Base-by-base conservation (phyloP, 1,140 invertebrate genomes). In the Dinoponera quadriceps region DNA sequence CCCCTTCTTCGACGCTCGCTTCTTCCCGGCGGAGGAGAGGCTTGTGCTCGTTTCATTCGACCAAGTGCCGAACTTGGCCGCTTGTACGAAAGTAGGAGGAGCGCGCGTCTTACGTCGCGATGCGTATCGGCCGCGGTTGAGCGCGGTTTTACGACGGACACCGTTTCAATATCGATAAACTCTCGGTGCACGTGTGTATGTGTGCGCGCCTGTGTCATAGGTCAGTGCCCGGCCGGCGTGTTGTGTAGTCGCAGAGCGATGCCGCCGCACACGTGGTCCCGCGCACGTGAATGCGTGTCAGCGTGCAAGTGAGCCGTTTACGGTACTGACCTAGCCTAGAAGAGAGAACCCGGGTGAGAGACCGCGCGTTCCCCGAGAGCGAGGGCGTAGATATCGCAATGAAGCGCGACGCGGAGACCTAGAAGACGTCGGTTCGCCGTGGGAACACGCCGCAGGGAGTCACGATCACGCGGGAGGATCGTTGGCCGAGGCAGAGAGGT, bases 371-470 rank as follows among this genome's bases (percentile, higher is more conserved):
- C 81, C 83, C 57, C 14, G 66, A 69, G 65, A 81, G 78, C 72
- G 73, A 91, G 89, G 90, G 91, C 89, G 90, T 87, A 88, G 82
- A 65, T 93, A 93, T 92, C 88, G 90, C 90, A 92, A 92, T 91
- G 90, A 92, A 88, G 89, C 87, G 86, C 90, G 85, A 86, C 83
- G 87, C 83, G 90, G 87, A 84, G 73, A 88, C 86, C 86, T 77
- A 85, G 87, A 84, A 92, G 92, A 92, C 90, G 88, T 80, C 84
- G 51, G 89, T 88, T 90, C 83, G 86, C 74, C 92, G 92, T 94
- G 92, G 93, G 92, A 94, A 93, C 89, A 87, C 89, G 82, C 90
- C 85, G 83, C 88, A 77, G 90, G 91, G 92, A 91, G 91, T 93
- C 92, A 92, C 62, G 80, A 82, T 44, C 38, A 44, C 29, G 44